Evolutionary conservation across 2,888 invertebrate species (phyloP), one percentile per base, ranked within the genome.

Genomic region (Pyrgus malvae): DNA sequence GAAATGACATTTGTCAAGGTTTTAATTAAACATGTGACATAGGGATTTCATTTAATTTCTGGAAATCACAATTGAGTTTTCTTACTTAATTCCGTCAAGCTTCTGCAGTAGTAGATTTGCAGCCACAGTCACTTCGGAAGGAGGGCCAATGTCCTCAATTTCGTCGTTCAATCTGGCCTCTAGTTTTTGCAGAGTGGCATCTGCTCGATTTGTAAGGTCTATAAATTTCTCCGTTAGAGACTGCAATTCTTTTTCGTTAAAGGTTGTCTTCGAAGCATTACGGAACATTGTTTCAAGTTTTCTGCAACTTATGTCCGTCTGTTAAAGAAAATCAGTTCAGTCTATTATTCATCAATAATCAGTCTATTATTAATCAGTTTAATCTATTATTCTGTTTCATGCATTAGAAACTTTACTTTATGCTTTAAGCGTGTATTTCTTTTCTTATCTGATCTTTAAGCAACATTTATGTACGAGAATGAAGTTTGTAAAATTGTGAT

Each of bases 181-280:
- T 44, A 91, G 69, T 6, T 77, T 72, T 62, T 84, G 83, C 23
- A 90, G 72, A n/a, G 84, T 85, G 45, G 83, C 77, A 55, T 90
- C 90, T 0, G 90, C 87, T 58, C 87, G 73, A 59, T 90, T 80
- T 1, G 90, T 89, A 58, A 90, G 63, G 9, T 80, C 85, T 31
- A 90, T 80, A 62, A 90, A 84, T 65, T 91, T 91, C 59, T 90
- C 89, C 0, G 85, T 89, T 35, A 90, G 66, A 61, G 84, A 85
- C 51, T 83, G 80, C 19, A 89, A 62, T 62, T 90, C 90, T 25
- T 73, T 76, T 59, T 88, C 89, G 65, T 81, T 88, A 46, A 85
- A 70, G 2, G 75, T 69, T 1, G 77, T 68, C 50, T 82, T 80
- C 3, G 88, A 78, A 19, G 77, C 73, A 63, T 90, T 90, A 1